phyloP scores from a whole-genome alignment of 1,140 invertebrate genomes.

The Brachionus rotundiformis region DNA sequence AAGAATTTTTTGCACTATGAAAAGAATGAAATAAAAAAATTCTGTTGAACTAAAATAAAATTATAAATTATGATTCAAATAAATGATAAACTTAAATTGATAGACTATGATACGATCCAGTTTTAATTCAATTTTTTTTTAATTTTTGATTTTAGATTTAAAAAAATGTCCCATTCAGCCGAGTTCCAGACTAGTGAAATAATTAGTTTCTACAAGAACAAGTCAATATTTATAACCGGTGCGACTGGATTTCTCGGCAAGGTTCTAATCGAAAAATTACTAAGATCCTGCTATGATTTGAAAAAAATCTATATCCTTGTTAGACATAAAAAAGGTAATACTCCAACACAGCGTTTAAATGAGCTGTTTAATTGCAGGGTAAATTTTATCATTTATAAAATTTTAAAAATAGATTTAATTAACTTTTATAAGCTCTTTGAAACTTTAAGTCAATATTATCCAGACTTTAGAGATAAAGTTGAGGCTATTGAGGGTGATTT shows the following conservation, averaged over 20 bases:
- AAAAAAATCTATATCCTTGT: conserved; percentile 53
- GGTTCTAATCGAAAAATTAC: conserved; percentile 53
- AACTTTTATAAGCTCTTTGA: conserved; percentile 52
- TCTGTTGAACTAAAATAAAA: no score
- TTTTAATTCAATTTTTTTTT: not conserved
- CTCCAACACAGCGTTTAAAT: conserved; percentile 29
- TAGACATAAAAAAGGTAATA: conserved; percentile 51
- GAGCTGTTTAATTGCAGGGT: conserved; percentile 47
- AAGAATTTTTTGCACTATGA: conserved; percentile 32
- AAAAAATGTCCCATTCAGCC: not conserved
- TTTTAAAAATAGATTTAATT: no score
- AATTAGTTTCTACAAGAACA: conserved; percentile 41
- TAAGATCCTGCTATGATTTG: conserved; percentile 52
- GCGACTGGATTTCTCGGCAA: conserved; percentile 53
- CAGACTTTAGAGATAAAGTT: conserved; percentile 69
- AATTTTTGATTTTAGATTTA: not conserved
- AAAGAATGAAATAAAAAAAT: not conserved
- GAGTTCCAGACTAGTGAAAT: conserved; percentile 48
- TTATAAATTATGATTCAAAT: not conserved
- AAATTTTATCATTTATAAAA: not conserved
- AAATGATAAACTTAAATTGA: not conserved
- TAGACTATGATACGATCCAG: not conserved
- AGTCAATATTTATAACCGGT: conserved; percentile 53
- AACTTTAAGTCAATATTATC: conserved; percentile 40
- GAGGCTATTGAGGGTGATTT: conserved; percentile 87